A percentile compares a stretch with the other conserved stretches of the same genome.
Evolutionary conservation across 2,797 vertebrate species (phyloP).

Genomic region (Potorous gilbertii): DNA sequence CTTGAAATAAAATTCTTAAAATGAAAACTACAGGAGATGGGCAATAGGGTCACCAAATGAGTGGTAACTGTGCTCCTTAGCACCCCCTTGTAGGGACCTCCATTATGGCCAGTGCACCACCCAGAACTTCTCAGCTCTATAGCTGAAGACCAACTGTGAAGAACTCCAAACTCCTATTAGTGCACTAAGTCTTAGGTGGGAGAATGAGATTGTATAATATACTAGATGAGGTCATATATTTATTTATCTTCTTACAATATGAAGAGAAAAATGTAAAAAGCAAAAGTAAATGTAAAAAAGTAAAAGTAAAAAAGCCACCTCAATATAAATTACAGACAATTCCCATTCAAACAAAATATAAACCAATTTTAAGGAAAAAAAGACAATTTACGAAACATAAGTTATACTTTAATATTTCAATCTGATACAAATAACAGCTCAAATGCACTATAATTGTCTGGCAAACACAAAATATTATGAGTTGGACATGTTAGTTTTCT

Average conservation of each 20-base stretch:
- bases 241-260: background rate
- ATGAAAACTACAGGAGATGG: background rate
- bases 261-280: constrained; percentile 20
- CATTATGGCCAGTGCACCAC: background rate
- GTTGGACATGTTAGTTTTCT: background rate
- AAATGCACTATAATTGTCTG: background rate
- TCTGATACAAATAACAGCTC: background rate
- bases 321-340: background rate
- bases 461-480: background rate
- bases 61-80: background rate
- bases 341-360: background rate
- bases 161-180: background rate
- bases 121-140: background rate
- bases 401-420: background rate
- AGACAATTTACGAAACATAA: background rate
- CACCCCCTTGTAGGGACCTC: background rate
- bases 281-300: constrained; percentile 14
- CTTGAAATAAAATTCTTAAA: background rate
- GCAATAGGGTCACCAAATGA: background rate
- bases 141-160: background rate
- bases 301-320: background rate
- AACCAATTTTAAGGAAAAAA: constrained; percentile 3
- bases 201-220: background rate
- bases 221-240: constrained; percentile 20
- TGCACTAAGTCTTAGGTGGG: background rate